Evolutionary conservation across 1,140 invertebrate genomes (phyloP).

Genomic region (Euura saliciscinereae): DNA sequence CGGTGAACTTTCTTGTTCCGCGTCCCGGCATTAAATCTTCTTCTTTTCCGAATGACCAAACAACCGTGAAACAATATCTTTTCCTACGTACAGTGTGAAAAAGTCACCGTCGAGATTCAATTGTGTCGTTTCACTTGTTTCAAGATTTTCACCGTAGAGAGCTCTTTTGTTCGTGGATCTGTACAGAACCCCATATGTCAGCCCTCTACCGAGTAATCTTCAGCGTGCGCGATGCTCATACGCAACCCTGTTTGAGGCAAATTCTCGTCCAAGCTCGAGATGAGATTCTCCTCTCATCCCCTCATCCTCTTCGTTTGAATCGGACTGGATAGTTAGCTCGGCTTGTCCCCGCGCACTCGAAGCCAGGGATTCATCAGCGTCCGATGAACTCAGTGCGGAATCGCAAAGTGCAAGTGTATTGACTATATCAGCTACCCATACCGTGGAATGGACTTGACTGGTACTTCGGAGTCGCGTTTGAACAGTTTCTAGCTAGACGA

Average conservation of each 20-base stretch:
- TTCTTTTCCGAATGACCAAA: too few species aligned
- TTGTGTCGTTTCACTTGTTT: not conserved
- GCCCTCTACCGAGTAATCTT: not conserved
- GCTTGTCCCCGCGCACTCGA: too few species aligned
- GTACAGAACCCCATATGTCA: not conserved
- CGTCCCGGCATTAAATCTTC: too few species aligned
- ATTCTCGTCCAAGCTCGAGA: not conserved
- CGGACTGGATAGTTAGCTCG: too few species aligned
- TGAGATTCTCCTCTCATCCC: too few species aligned
- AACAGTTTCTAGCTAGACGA: conserved; percentile 4
- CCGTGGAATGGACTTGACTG: not conserved
- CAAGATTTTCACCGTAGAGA: not conserved
- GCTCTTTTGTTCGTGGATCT: not conserved
- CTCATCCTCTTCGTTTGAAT: too few species aligned
- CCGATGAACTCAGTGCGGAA: not conserved
- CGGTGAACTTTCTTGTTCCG: too few species aligned
- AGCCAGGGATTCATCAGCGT: not conserved
- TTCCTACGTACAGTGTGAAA: too few species aligned
- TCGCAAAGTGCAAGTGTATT: conserved; percentile 1
- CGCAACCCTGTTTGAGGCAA: not conserved
- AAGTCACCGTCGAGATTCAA: too few species aligned
- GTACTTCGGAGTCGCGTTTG: not conserved
- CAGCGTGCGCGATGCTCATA: not conserved
- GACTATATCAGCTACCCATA: not conserved
- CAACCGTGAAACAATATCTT: too few species aligned